Base-by-base conservation (phyloP, 1,140 invertebrate genomes). In the Penaeus indicus region DNA sequence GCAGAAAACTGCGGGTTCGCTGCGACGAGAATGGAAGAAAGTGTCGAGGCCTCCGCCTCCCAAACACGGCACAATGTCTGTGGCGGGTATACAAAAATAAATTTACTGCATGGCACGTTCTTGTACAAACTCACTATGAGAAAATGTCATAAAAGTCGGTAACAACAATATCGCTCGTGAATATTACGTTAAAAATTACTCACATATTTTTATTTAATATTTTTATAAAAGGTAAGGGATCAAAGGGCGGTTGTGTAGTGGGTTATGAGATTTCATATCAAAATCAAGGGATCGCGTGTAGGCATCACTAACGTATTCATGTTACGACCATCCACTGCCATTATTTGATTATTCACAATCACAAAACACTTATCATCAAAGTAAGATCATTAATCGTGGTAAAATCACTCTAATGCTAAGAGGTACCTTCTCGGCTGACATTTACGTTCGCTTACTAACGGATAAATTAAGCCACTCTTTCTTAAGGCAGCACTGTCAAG, bases 41-140 rank as follows among this genome's bases (percentile, higher is more conserved):
- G 81, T 83, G 81, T 83, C 81, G 22, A 63, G 63, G 63, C 63
- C 69, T 63, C 62, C 18, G 25, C 63, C 32, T 27, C 63, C 61
- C 21, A 62, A 60, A 22, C 11, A 5, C 5, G 67, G 25, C 64
- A 67, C 38, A 21, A 69, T 47, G 63, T 62, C 54, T 32, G 47
- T 25, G 67, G 47, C 18, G 38, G 11, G 42, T 0, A 64, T 22
- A 5, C 54, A n/a, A 32, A 32, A 38, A 60, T 18, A 67, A 77
- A 27, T 32, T 60, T 64, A 64, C 61, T 38, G n/a, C n/a, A 21
- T 38, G 8, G 38, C 38, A 42, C 7, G 38, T 42, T 42, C 38
- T 42, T 42, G 38, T 42, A 42, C 38, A 42, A 42, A 42, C 38
- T 42, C 38, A 42, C 38, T 42, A 42, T 42, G 38, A 42, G 38